These are phyloP conservation scores for Acrossocheilus wenchowensis DNA, from an alignment of 2,797 vertebrate species.

Conservation along the genomic window DNA sequence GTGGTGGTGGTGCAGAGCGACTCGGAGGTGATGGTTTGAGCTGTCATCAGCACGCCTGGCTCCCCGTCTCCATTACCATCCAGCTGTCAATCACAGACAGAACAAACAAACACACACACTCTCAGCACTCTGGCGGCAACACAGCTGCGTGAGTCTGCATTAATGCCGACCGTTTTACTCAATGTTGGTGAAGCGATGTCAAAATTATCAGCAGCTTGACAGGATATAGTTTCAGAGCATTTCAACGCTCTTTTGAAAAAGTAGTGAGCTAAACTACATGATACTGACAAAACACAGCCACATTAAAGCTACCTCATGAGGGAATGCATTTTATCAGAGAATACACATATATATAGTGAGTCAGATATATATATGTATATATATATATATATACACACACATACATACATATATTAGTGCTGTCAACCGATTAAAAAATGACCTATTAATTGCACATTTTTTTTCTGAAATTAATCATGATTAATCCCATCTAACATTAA, in stretches of 20 bases:
- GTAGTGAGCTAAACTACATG: background rate
- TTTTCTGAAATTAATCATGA: too few species aligned
- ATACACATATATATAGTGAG: background rate
- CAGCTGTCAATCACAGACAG: conserved; percentile 74
- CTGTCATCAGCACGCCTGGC: conserved; percentile 90
- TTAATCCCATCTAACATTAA: too few species aligned
- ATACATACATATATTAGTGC: background rate
- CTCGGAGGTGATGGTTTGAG: conserved; percentile 97
- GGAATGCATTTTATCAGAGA: background rate
- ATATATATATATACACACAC: too few species aligned
- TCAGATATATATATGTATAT: too few species aligned
- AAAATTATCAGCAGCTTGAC: background rate
- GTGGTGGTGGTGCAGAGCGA: conserved; percentile 96
- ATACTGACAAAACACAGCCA: background rate
- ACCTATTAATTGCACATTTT: too few species aligned
- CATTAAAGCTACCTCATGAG: background rate
- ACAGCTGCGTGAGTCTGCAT: background rate
- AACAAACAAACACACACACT: conserved; percentile 24
- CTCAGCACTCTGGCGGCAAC: background rate
- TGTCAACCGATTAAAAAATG: too few species aligned
- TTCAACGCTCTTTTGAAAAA: background rate
- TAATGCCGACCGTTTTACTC: background rate
- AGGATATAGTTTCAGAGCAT: background rate
- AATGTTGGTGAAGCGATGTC: background rate
- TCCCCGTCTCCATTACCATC: conserved; percentile 85